phyloP scores from a whole-genome alignment of 2,113 vertebrate species.

The Orthonyx spaldingii region DNA sequence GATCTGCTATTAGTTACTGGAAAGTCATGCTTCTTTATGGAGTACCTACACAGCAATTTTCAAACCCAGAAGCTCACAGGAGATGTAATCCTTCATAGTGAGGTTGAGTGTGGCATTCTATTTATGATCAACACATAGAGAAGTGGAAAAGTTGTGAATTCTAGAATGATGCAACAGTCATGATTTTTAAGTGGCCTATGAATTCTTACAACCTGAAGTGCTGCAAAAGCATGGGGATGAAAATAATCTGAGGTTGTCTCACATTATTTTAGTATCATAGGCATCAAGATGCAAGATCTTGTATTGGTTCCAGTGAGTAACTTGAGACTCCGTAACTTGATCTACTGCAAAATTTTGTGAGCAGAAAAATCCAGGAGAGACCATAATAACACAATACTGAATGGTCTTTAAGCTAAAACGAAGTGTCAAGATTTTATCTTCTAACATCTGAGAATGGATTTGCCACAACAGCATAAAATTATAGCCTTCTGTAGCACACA shows the following conservation, averaged over 20 bases:
- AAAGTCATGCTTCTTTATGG: not conserved
- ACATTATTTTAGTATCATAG: not conserved
- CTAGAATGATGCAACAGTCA: not conserved
- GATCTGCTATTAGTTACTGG: not conserved
- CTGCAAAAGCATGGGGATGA: not conserved
- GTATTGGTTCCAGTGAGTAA: not conserved
- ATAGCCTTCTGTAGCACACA: not conserved
- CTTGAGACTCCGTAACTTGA: not conserved
- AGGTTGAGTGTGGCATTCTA: accelerated
- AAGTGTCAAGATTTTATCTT: not conserved
- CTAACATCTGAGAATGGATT: not conserved
- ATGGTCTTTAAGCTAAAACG: not conserved
- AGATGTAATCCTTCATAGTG: not conserved
- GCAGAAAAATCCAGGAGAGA: not conserved
- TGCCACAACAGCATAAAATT: not conserved
- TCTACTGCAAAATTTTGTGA: not conserved
- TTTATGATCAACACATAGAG: not conserved
- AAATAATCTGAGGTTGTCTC: not conserved
- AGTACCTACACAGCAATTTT: not conserved
- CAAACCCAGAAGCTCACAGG: not conserved
- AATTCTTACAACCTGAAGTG: not conserved
- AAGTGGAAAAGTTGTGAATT: not conserved
- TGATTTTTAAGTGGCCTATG: not conserved
- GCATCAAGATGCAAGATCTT: not conserved
- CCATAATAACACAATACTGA: not conserved